Percentiles rank a stretch among this genome's conserved stretches.
phyloP scores from a whole-genome alignment of 2,113 vertebrate species.

The Geothlypis trichas region DNA sequence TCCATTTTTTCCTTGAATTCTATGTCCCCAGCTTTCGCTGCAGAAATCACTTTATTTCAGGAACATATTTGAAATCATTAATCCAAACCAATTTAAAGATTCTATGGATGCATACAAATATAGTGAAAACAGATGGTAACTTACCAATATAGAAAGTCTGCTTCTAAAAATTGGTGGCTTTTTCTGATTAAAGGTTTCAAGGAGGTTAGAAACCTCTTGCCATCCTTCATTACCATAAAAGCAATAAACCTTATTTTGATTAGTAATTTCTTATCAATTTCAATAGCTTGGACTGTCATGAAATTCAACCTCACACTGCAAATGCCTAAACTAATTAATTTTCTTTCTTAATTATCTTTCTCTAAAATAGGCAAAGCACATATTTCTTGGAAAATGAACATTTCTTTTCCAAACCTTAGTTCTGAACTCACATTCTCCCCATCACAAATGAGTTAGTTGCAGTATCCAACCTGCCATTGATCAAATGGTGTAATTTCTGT shows the following conservation, averaged over 20 bases:
- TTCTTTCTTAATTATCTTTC: not conserved
- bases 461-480: not conserved
- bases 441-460: not conserved
- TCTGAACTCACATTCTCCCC: not conserved
- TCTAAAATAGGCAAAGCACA: not conserved
- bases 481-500: conserved; percentile 1
- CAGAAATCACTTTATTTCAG: not conserved
- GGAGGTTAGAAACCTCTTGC: not conserved
- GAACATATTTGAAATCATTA: not conserved
- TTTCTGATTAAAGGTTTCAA: not conserved
- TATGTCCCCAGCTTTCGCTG: not conserved
- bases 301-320: not conserved
- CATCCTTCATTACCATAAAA: not conserved
- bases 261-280: not conserved
- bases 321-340: not conserved
- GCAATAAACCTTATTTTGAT: not conserved
- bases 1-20: not conserved
- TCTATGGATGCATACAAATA: not conserved
- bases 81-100: not conserved
- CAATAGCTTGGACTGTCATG: not conserved
- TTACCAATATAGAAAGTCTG: not conserved
- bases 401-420: not conserved
- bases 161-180: not conserved
- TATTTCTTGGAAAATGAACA: not conserved
- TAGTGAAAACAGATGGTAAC: not conserved